Conservation (phyloP, 2,113 vertebrate genomes). For the Nerophis lumbriciformis region DNA sequence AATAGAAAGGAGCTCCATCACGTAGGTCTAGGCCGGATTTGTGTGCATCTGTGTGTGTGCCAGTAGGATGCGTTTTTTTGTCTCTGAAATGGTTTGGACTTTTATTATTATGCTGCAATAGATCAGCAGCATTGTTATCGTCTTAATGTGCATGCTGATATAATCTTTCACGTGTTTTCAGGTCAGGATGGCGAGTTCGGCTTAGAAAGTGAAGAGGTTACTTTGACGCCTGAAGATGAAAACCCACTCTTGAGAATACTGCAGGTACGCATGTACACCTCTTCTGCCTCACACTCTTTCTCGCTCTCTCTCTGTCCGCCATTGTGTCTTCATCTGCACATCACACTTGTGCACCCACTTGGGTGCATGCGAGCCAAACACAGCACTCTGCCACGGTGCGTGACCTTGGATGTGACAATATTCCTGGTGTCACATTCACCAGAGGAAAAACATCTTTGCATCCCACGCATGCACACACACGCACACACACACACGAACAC, state of each 20-base stretch:
- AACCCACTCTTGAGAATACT: constrained; percentile 76
- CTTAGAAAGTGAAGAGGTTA: constrained; percentile 68
- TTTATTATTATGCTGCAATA: constrained; percentile 36
- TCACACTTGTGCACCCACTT: background rate
- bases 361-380: constrained; percentile 27
- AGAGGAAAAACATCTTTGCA: constrained; percentile 38
- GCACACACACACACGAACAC: background rate
- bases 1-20: constrained; percentile 50
- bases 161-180: constrained; percentile 42
- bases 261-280: constrained; percentile 62
- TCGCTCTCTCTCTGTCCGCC: constrained; percentile 10
- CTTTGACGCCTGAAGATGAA: constrained; percentile 71
- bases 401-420: constrained; percentile 60
- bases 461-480: constrained; percentile 22
- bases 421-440: constrained; percentile 54
- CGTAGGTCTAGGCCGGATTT: constrained; percentile 23
- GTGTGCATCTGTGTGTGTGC: constrained; percentile 27
- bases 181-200: constrained; percentile 67
- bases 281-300: constrained; percentile 1
- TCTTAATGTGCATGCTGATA: constrained; percentile 24
- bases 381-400: constrained; percentile 32
- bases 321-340: constrained; percentile 14
- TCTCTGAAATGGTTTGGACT: constrained; percentile 21
- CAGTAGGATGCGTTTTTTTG: constrained; percentile 15
- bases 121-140: constrained; percentile 28